These are phyloP conservation scores for Sarcophaga peregrina DNA, from an alignment of 1,140 invertebrate species.

Conservation along the genomic window DNA sequence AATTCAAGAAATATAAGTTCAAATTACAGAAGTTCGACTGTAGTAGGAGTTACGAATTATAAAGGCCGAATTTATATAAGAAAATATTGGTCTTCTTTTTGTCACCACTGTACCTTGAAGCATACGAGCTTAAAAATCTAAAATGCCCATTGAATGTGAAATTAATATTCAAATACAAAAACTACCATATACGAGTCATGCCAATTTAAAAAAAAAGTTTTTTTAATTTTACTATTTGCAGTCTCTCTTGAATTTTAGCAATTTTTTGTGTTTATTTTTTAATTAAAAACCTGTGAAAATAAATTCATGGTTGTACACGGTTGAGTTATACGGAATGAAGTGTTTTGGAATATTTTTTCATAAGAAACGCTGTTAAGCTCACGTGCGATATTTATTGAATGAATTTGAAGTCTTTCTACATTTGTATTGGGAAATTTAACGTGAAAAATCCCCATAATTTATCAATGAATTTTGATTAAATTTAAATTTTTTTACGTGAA, in stretches of 20 bases:
- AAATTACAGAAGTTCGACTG: too few species aligned
- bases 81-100: background rate
- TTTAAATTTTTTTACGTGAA: background rate
- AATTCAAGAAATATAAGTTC: too few species aligned
- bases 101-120: background rate
- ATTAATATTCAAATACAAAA: background rate
- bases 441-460: background rate
- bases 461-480: background rate
- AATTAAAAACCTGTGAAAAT: background rate
- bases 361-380: constrained; percentile 2
- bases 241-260: constrained; percentile 37
- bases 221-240: background rate
- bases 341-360: background rate
- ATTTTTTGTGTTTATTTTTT: background rate
- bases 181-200: too few species aligned
- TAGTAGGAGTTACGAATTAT: too few species aligned
- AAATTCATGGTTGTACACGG: too few species aligned
- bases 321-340: background rate
- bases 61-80: too few species aligned
- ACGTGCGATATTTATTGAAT: constrained; percentile 38
- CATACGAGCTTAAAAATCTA: background rate
- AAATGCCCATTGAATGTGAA: background rate
- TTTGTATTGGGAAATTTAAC: background rate
- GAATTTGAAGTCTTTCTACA: constrained; percentile 2
- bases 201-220: too few species aligned